Conservation (phyloP, 2,797 vertebrate species). For the Sciurus vulgaris region DNA sequence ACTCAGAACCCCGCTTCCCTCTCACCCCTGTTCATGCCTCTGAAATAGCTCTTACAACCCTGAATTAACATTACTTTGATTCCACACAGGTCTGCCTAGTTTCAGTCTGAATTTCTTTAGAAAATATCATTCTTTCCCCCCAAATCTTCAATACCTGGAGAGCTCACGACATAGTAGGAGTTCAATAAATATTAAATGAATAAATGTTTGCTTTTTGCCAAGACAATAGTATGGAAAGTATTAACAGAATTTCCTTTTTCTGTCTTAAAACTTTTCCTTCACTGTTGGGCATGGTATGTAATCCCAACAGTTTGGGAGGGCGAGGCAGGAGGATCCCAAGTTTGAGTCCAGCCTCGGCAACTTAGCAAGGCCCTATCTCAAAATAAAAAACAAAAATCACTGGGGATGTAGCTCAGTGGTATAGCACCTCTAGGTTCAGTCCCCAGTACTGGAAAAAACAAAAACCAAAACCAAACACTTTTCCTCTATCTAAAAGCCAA, state of each 20-base stretch:
- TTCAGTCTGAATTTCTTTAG: constrained; percentile 35
- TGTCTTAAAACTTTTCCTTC: constrained; percentile 27
- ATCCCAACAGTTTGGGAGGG: too few relatives aligned
- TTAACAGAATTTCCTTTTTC: background rate
- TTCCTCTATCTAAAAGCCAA: background rate
- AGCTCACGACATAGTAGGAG: background rate
- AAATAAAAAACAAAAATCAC: too few relatives aligned
- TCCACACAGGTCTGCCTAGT: background rate
- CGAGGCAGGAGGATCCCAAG: too few relatives aligned
- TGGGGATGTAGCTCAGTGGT: too few relatives aligned
- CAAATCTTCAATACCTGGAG: background rate
- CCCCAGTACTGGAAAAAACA: too few relatives aligned
- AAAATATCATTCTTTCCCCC: background rate
- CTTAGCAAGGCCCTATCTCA: too few relatives aligned
- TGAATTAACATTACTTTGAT: constrained; percentile 42
- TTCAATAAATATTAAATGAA: constrained; percentile 10
- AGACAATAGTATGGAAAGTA: background rate
- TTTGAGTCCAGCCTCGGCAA: too few relatives aligned
- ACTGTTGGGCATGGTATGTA: too few relatives aligned
- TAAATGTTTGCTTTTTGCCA: constrained; percentile 27
- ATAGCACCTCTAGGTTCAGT: too few relatives aligned
- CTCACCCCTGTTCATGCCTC: background rate
- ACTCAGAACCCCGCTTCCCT: background rate
- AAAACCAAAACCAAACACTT: background rate
- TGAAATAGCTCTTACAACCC: constrained; percentile 7